phyloP scores from a whole-genome alignment of 64 coral and sea anemone species.

The Pocillopora damicornis region DNA sequence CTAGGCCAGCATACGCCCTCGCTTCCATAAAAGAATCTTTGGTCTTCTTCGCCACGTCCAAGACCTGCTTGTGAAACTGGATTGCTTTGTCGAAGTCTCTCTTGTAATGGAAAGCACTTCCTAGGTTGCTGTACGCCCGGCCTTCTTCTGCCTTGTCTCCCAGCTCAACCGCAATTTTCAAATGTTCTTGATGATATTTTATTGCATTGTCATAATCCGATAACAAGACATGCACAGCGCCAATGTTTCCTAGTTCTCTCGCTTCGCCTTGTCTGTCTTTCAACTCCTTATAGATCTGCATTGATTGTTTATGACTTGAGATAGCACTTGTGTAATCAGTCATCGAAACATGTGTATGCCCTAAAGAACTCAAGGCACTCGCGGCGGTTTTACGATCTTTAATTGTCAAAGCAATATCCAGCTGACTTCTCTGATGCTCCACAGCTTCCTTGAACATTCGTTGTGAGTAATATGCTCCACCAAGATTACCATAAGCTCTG shows the following conservation, averaged over 20 bases:
- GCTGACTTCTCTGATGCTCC: slow-evolving; percentile 74
- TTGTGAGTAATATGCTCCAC: slow-evolving; percentile 85
- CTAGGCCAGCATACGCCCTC: slow-evolving; percentile 89
- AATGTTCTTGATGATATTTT: slow-evolving; percentile 80
- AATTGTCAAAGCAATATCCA: slow-evolving; percentile 78
- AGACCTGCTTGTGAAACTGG: slow-evolving; percentile 72
- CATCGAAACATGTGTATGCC: slow-evolving; percentile 77
- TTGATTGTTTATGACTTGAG: slow-evolving; percentile 78
- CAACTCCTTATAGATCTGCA: slow-evolving; percentile 72
- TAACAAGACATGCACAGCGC: slow-evolving; percentile 80
- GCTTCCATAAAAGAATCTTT: slow-evolving; percentile 80
- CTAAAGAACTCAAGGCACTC: slow-evolving; percentile 71
- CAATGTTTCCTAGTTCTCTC: slow-evolving; percentile 84
- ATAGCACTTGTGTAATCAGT: slow-evolving; percentile 75
- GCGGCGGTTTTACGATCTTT: slow-evolving; percentile 77
- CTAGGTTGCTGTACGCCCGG: slow-evolving; percentile 88
- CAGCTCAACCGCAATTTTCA: slow-evolving; percentile 76
- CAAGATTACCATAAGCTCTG: slow-evolving; percentile 83
- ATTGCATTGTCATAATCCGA: slow-evolving; percentile 75
- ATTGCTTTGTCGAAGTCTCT: slow-evolving; percentile 82
- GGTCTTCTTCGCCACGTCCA: slow-evolving; percentile 71
- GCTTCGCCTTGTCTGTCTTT: slow-evolving; percentile 79
- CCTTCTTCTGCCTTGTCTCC: slow-evolving; percentile 74
- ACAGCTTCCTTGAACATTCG: slow-evolving; percentile 73
- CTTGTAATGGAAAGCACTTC: slow-evolving; percentile 89